These are phyloP conservation scores for Clunio marinus DNA, from an alignment of 2,888 invertebrate species.

Conservation along the genomic window DNA sequence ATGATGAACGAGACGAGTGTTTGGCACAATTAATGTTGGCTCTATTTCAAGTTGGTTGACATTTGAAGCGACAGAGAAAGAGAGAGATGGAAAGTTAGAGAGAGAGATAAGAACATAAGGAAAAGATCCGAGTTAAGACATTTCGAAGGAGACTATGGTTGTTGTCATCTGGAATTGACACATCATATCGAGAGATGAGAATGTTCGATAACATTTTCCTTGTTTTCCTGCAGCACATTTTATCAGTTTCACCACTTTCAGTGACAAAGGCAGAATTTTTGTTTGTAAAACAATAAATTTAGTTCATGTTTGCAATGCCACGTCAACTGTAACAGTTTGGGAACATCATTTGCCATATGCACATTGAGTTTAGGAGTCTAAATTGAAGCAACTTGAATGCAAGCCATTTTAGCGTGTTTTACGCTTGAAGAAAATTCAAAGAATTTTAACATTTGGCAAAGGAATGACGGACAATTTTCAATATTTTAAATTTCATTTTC, in stretches of 20 bases:
- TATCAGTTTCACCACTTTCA: too few relatives aligned
- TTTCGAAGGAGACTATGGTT: neutral
- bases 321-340: neutral
- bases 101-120: too few relatives aligned
- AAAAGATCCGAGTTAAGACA: neutral
- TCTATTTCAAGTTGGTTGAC: conserved; percentile 18
- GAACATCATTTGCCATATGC: neutral
- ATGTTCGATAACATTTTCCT: neutral
- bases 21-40: conserved; percentile 19
- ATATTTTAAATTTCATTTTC: neutral
- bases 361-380: too few relatives aligned
- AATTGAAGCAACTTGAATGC: neutral
- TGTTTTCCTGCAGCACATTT: neutral
- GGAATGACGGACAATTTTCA: too few relatives aligned
- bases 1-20: neutral
- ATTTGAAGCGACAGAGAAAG: too few relatives aligned
- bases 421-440: neutral
- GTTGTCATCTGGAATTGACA: neutral
- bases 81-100: too few relatives aligned
- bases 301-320: neutral
- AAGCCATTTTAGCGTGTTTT: neutral
- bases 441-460: neutral
- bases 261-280: too few relatives aligned
- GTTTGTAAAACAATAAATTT: neutral
- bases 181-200: neutral